Conservation (phyloP, 2,113 vertebrate species). For the Sialia sialis region DNA sequence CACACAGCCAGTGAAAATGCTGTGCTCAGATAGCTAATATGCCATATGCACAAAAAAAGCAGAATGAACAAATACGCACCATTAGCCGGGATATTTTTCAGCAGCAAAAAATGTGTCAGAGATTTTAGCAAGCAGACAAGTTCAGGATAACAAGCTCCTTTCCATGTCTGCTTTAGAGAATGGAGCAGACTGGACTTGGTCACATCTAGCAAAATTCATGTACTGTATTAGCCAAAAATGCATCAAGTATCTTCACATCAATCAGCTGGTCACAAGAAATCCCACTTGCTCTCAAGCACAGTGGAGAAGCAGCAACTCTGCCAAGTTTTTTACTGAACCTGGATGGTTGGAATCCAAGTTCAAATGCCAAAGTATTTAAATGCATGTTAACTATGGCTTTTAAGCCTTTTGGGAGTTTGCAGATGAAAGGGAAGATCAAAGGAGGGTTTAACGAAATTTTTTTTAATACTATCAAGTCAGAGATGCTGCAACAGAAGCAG, state of each 20-base stretch:
- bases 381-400: conserved; percentile 15
- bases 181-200: neutral
- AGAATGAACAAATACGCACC: neutral
- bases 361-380: conserved; percentile 23
- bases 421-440: conserved; percentile 53
- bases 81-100: neutral
- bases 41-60: neutral
- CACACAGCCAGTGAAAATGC: neutral
- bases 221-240: neutral
- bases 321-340: neutral
- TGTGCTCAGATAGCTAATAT: neutral
- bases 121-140: neutral
- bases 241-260: neutral
- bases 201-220: neutral
- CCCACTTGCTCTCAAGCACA: neutral
- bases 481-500: conserved; percentile 5
- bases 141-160: neutral
- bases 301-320: neutral
- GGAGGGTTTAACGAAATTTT: neutral
- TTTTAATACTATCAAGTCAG: neutral
- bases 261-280: neutral
- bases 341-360: neutral
- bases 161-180: neutral
- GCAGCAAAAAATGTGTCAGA: neutral
- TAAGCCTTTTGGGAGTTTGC: conserved; percentile 3